A percentile compares a stretch with the other conserved stretches of the same genome.
These are phyloP conservation scores for Phalacrocorax aristotelis DNA, from an alignment of 2,113 vertebrate species.

Conservation along the genomic window DNA sequence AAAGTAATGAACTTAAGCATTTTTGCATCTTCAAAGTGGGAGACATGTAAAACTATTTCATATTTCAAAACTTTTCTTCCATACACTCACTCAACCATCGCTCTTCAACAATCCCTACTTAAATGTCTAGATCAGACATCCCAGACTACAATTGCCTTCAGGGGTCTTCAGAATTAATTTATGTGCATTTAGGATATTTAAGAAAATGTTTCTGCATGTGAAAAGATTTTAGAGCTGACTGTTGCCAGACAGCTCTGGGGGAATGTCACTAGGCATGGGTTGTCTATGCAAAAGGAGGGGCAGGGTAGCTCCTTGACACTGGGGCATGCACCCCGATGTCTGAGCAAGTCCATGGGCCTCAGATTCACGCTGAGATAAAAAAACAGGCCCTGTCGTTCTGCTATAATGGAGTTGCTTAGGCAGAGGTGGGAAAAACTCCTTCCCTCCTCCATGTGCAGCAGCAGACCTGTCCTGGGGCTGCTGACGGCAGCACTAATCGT, in stretches of 20 bases:
- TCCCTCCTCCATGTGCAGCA: background rate
- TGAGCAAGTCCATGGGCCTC: rapidly evolving
- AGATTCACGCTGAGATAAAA: rapidly evolving
- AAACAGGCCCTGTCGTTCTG: too few species aligned
- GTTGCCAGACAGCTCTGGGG: too few species aligned
- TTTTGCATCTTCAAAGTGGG: background rate
- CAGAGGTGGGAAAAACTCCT: too few species aligned
- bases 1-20: background rate
- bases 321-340: rapidly evolving
- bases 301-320: rapidly evolving
- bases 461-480: rapidly evolving
- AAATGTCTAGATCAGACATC: background rate
- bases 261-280: rapidly evolving
- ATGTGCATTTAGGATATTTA: background rate
- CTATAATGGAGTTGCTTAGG: background rate
- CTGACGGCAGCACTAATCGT: background rate
- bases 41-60: background rate
- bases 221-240: background rate
- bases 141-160: background rate
- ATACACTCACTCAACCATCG: background rate
- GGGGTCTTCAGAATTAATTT: background rate
- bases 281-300: background rate
- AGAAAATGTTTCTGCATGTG: background rate
- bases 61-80: background rate
- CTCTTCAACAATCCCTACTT: background rate